phyloP scores from a whole-genome alignment of 2,113 vertebrate species.

The Pontoporia blainvillei region DNA sequence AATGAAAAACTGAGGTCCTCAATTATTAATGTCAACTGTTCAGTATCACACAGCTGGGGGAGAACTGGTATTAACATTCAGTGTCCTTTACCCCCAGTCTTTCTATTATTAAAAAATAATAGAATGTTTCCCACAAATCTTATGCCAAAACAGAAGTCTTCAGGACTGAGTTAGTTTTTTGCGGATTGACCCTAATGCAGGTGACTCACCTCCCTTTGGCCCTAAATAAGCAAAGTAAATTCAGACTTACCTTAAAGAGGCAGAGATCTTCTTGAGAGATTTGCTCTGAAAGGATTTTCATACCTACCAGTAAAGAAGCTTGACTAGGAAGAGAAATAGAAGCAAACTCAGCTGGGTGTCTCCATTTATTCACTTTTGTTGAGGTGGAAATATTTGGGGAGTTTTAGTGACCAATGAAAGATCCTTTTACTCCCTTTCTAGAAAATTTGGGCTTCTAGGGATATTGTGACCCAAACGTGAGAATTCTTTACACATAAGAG shows the following conservation, averaged over 20 bases:
- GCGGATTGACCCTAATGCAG: not conserved
- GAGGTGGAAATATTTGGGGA: not conserved
- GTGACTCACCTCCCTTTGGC: not conserved
- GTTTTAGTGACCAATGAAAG: not conserved
- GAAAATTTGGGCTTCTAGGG: not conserved
- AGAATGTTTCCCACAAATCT: not conserved
- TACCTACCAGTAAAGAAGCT: not conserved
- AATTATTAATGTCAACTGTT: not conserved
- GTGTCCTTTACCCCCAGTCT: not conserved
- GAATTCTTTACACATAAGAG: not conserved
- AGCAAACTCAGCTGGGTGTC: accelerated
- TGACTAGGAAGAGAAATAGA: not conserved
- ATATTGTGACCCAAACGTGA: not conserved
- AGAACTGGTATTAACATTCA: not conserved
- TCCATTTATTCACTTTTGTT: not conserved
- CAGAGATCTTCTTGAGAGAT: not conserved
- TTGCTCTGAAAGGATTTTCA: not conserved
- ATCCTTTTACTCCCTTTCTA: not conserved
- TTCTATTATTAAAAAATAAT: not conserved
- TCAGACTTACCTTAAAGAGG: not conserved
- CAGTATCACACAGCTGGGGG: not conserved
- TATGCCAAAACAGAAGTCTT: not conserved
- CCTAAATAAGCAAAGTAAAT: not conserved
- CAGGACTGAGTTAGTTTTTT: not conserved
- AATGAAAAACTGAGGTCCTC: not conserved